Conservation (phyloP, 2,888 invertebrate genomes). For the Lycocerus yunnanus region DNA sequence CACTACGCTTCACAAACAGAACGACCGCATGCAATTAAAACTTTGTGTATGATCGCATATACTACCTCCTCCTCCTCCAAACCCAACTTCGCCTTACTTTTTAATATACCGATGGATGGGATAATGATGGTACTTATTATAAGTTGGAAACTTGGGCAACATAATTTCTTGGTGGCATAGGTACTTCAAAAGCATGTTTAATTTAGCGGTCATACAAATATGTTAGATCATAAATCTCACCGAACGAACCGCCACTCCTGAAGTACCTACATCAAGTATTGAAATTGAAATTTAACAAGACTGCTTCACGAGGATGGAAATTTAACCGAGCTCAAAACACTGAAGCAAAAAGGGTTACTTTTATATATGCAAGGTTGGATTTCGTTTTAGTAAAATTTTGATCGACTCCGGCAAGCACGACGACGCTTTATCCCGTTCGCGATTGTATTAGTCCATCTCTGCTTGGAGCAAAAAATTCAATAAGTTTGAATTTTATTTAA, state of each 20-base stretch:
- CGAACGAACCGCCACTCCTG: not conserved
- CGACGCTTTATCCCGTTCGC: too few species aligned
- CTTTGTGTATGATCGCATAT: not conserved
- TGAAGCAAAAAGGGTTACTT: not conserved
- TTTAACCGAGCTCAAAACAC: not conserved
- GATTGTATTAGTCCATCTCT: too few species aligned
- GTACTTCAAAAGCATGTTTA: not conserved
- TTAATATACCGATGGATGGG: not conserved
- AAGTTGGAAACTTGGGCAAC: not conserved
- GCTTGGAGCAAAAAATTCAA: too few species aligned
- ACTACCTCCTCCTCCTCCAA: too few species aligned
- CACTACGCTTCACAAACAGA: not conserved
- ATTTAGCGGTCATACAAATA: not conserved
- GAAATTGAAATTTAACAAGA: slow-evolving; percentile 5
- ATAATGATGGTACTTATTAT: not conserved
- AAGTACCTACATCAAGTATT: not conserved
- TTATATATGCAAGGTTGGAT: too few species aligned
- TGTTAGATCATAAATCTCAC: slow-evolving; percentile 2
- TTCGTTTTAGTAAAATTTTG: too few species aligned
- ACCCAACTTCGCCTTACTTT: too few species aligned
- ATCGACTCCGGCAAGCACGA: too few species aligned
- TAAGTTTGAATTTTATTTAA: too few species aligned
- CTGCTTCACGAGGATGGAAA: not conserved
- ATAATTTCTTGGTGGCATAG: not conserved
- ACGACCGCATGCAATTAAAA: not conserved